Evolutionary conservation across 2,888 invertebrate species (phyloP), one percentile per base, ranked within the genome.

Genomic region (Yponomeuta cagnagella): DNA sequence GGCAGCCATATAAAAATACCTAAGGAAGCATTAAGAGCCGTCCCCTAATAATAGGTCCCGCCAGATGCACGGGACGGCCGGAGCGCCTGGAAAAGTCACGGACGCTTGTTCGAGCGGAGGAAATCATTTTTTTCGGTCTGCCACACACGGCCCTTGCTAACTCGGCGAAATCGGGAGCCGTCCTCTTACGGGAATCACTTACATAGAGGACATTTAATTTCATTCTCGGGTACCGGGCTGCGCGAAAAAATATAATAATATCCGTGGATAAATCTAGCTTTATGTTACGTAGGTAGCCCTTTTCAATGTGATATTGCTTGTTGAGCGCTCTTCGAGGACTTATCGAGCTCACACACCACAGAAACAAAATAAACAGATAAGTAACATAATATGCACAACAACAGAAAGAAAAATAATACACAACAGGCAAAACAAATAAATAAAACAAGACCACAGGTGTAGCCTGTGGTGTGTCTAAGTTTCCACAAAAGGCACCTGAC

Each of bases 71-170:
- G 87, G 87, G 89, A 91, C 90, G 89, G 87, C 85, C 84, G 52
- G 52, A 58, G 52, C 52, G 88, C 83, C 84, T 87, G 89, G 89
- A 90, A 90, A 91, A 91, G 89, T 91, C 90, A 89, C 89, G 84
- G 66, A 85, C 82, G 88, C 85, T 82, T 86, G 88, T 85, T 89
- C 90, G 86, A 90, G 89, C 91, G 90, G 82, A 79, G 85, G 86
- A 89, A 91, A 90, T 92, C 86, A 89, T 90, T 91, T 91, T 90
- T 91, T 90, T 90, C 91, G 91, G 91, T 91, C 91, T 90, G 81
- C 89, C 91, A 87, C 89, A 92, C 91, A 87, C 87, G 88, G 85
- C 89, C 90, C 89, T 86, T 84, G 87, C 90, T 82, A 83, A 86
- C 86, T 90, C 89, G 85, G 88, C 90, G 85, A 85, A 87, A 86